Evolutionary conservation across 1,140 invertebrate genomes (phyloP).

Genomic region (Branchinecta lynchi): DNA sequence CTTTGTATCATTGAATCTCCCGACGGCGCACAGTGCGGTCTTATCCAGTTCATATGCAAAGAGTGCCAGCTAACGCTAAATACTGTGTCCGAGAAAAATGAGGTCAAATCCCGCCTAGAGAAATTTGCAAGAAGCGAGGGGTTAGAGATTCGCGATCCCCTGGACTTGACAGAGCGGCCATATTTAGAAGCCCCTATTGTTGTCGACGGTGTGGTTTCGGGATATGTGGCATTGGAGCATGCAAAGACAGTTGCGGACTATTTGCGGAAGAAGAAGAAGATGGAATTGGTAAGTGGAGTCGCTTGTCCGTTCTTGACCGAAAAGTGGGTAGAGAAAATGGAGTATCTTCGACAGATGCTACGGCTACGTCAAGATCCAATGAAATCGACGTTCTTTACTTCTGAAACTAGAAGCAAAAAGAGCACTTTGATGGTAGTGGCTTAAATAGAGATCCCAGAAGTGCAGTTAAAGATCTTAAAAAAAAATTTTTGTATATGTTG

Average conservation of each 20-base stretch:
- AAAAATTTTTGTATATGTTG: too few species aligned
- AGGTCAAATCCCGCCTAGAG: not conserved
- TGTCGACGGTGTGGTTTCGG: not conserved
- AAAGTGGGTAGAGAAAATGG: too few species aligned
- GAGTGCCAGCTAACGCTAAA: not conserved
- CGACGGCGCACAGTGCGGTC: not conserved
- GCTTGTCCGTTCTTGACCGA: too few species aligned
- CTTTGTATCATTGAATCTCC: conserved; percentile 3
- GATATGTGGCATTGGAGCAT: not conserved
- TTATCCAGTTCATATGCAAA: not conserved
- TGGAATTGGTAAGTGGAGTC: not conserved
- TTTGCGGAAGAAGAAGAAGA: conserved; percentile 4
- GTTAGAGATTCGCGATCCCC: not conserved
- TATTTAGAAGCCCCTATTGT: not conserved
- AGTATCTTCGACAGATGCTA: too few species aligned
- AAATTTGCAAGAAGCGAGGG: not conserved
- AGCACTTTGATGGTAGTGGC: too few species aligned
- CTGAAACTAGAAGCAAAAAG: too few species aligned
- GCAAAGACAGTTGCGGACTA: not conserved
- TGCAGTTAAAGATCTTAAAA: too few species aligned
- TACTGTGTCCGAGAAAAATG: not conserved
- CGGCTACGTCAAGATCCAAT: too few species aligned
- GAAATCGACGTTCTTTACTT: too few species aligned
- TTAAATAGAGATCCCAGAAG: too few species aligned
- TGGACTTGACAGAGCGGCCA: not conserved